Evolutionary conservation across 1,140 invertebrate species (phyloP).

Genomic region (Orussus abietinus): DNA sequence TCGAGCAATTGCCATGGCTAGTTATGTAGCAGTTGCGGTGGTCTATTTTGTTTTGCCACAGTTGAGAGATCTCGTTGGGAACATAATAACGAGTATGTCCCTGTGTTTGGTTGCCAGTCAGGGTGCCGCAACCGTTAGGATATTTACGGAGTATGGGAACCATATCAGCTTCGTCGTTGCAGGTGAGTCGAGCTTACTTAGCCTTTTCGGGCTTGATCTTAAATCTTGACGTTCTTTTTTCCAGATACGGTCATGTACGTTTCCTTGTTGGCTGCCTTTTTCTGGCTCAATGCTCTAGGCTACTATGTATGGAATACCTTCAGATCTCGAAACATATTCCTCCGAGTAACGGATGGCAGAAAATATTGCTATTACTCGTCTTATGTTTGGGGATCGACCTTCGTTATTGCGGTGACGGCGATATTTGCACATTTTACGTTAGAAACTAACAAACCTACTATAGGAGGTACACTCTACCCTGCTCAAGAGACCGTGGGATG

Average conservation of each 20-base stretch:
- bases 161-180: slow-evolving; percentile 75
- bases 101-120: slow-evolving; percentile 72
- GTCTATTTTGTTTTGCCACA: slow-evolving; percentile 82
- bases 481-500: slow-evolving; percentile 59
- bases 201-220: slow-evolving; percentile 7
- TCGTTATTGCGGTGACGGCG: slow-evolving; percentile 65
- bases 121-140: slow-evolving; percentile 70
- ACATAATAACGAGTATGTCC: slow-evolving; percentile 76
- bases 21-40: slow-evolving; percentile 70
- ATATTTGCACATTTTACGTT: slow-evolving; percentile 76
- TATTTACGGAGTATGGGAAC: slow-evolving; percentile 74
- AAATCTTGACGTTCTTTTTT: slow-evolving; percentile 36
- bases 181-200: slow-evolving; percentile 48
- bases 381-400: slow-evolving; percentile 73
- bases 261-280: slow-evolving; percentile 72
- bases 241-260: slow-evolving; percentile 71
- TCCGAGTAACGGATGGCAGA: slow-evolving; percentile 74
- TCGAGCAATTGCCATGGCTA: slow-evolving; percentile 66
- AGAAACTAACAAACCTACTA: slow-evolving; percentile 60
- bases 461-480: slow-evolving; percentile 29
- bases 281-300: slow-evolving; percentile 79
- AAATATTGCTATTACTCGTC: slow-evolving; percentile 83
- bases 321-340: slow-evolving; percentile 76
- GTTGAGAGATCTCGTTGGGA: slow-evolving; percentile 74
- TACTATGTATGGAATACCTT: slow-evolving; percentile 86